phyloP scores from a whole-genome alignment of 92 coral and sea anemone species.

The Blastomussa wellsi region DNA sequence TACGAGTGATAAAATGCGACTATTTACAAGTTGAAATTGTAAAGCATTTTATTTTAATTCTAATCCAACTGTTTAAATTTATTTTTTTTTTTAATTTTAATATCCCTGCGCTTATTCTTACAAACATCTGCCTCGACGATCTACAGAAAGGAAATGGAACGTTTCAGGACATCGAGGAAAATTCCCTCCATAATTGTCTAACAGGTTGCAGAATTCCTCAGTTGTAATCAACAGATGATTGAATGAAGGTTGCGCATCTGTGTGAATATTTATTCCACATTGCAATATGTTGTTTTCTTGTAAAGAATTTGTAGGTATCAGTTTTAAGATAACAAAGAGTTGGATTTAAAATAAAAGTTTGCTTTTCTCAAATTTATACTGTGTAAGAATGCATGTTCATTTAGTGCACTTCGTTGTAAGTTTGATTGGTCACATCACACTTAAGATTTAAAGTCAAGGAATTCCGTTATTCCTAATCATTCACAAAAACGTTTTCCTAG shows the following conservation, averaged over 20 bases:
- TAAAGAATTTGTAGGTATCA: not conserved
- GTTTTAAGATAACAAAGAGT: not conserved
- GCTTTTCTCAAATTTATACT: not conserved
- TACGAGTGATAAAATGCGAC: not conserved
- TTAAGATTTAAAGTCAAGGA: not conserved
- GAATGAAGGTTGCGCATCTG: not conserved
- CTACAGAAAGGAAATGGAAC: not conserved
- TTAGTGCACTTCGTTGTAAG: not conserved
- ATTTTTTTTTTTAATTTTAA: not conserved
- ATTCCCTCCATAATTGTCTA: not conserved
- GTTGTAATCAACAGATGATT: not conserved
- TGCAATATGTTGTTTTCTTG: not conserved
- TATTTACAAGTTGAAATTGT: not conserved
- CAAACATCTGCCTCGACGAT: not conserved
- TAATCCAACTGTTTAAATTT: not conserved
- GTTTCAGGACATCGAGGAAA: not conserved
- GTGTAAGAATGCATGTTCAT: not conserved
- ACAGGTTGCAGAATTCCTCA: not conserved
- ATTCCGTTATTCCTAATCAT: not conserved
- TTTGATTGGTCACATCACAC: no score
- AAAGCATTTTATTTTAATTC: not conserved
- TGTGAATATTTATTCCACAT: not conserved
- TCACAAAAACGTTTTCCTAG: not conserved
- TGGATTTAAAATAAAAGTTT: not conserved
- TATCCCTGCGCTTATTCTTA: not conserved